Evolutionary conservation across 1,140 invertebrate species (phyloP).

Genomic region (Euschistus heros): DNA sequence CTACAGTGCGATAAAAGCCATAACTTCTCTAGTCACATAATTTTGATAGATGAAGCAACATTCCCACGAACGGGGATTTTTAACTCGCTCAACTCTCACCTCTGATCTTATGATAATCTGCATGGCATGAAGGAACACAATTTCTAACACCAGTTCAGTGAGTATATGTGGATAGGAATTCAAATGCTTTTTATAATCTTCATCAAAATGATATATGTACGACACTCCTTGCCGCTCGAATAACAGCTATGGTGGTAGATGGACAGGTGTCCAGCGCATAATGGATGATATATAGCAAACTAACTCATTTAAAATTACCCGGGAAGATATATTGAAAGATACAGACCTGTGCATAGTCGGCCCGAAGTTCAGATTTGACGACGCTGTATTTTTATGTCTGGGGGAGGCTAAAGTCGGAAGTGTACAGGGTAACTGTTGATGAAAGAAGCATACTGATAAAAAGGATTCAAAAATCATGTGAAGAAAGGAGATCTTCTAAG

Average conservation of each 20-base stretch:
- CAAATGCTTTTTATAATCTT: neutral
- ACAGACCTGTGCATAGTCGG: neutral
- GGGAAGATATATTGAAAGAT: neutral
- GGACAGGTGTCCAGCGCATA: neutral
- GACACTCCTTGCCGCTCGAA: neutral
- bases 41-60: neutral
- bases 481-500: neutral
- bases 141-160: neutral
- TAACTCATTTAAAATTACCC: neutral
- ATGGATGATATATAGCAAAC: neutral
- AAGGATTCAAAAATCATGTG: neutral
- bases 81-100: neutral
- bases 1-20: neutral
- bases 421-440: neutral
- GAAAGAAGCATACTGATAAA: neutral
- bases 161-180: neutral
- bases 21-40: neutral
- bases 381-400: neutral
- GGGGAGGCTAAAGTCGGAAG: neutral
- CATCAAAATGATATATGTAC: neutral
- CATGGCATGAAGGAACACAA: neutral
- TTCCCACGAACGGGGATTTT: neutral
- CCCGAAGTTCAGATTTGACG: neutral
- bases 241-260: neutral
- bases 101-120: neutral